A percentile compares a stretch with the other conserved stretches of the same genome.
Evolutionary conservation across 1,140 invertebrate species (phyloP).

Genomic region (Lepidotrigona ventralis): DNA sequence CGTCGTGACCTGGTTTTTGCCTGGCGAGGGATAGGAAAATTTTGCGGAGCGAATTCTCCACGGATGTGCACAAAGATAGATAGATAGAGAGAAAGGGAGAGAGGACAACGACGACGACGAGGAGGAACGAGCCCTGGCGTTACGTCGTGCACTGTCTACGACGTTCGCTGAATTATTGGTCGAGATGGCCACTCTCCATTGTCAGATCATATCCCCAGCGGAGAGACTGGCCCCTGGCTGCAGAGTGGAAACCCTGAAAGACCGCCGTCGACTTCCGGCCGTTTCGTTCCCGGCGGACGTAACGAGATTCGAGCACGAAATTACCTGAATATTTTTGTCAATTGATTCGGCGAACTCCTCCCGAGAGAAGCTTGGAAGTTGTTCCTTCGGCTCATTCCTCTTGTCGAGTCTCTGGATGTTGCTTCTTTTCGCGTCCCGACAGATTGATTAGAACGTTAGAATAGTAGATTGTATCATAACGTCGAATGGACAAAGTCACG

Average conservation of each 20-base stretch:
- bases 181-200: constrained; percentile 56
- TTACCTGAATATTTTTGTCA: constrained; percentile 48
- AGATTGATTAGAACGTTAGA: background rate
- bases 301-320: constrained; percentile 48
- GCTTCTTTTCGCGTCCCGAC: background rate
- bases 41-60: background rate
- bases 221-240: background rate
- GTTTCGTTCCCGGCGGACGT: constrained; percentile 30
- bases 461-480: too few relatives aligned
- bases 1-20: constrained; percentile 4
- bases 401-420: background rate
- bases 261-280: background rate
- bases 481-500: too few relatives aligned
- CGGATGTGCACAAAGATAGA: too few relatives aligned
- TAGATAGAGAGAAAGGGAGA: too few relatives aligned
- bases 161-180: constrained; percentile 56
- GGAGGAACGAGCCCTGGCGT: background rate
- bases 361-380: background rate
- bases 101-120: too few relatives aligned
- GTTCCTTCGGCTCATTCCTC: background rate
- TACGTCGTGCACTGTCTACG: constrained; percentile 24
- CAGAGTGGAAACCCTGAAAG: background rate
- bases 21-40: constrained; percentile 7
- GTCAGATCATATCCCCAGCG: constrained; percentile 50
- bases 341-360: constrained; percentile 26